Percentiles rank a stretch among this genome's conserved stretches.
These are phyloP conservation scores for Anguilla rostrata DNA, from an alignment of 2,113 vertebrate genomes.

Conservation along the genomic window DNA sequence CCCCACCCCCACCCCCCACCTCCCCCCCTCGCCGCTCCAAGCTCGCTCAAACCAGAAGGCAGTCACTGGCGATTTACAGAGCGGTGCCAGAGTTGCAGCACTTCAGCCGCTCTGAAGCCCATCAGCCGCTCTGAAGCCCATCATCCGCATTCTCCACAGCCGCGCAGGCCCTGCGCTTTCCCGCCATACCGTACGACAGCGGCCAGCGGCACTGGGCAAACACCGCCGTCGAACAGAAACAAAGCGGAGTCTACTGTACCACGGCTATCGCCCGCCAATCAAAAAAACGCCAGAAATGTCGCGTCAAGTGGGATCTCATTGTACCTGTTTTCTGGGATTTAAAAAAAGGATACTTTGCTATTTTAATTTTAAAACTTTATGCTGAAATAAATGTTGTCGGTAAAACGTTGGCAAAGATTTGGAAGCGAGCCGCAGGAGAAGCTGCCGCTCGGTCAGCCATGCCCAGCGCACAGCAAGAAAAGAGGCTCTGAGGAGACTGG, in stretches of 20 bases:
- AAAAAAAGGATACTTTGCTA: too few relatives aligned
- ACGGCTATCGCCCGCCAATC: neutral
- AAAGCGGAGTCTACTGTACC: neutral
- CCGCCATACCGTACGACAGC: neutral
- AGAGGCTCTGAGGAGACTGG: neutral
- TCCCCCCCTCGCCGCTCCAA: too few relatives aligned
- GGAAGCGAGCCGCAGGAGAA: neutral
- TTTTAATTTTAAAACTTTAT: too few relatives aligned
- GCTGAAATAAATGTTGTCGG: too few relatives aligned
- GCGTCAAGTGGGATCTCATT: too few relatives aligned
- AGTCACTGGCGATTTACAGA: neutral
- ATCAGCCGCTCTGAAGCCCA: neutral
- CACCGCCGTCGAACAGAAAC: neutral
- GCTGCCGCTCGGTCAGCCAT: neutral
- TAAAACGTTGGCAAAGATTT: neutral
- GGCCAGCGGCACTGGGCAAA: neutral
- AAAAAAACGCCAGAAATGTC: neutral
- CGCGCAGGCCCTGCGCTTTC: neutral
- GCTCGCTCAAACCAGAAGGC: neutral
- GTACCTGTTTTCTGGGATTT: too few relatives aligned
- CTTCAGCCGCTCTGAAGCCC: neutral
- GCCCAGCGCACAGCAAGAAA: neutral
- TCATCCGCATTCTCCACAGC: neutral
- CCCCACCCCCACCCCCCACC: too few relatives aligned
- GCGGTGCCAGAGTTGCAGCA: neutral